Evolutionary conservation across 2,888 invertebrate species (phyloP), one percentile per base, ranked within the genome.

Genomic region (Oligia strigilis): DNA sequence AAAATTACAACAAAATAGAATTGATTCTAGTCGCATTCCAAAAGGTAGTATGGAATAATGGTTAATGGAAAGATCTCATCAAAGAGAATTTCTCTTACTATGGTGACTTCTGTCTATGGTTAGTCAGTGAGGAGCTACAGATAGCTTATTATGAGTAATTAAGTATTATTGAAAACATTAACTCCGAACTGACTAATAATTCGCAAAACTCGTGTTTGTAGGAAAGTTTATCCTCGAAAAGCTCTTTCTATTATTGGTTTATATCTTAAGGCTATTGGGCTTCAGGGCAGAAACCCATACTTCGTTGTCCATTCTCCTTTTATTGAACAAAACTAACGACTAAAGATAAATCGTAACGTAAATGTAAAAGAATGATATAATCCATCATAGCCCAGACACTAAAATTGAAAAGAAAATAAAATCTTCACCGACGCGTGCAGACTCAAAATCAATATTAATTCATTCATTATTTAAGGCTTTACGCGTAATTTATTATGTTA

Each of bases 391-490:
- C 58, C 23, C 2, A 52, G 43, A 74, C 49, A 66, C 49, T 43
- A 36, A 49, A 76, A 82, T n/a, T 76, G 40, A 70, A 76, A 67
- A 62, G 14, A 82, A 69, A 52, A 81, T 64, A 8, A 64, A 69
- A 58, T 78, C 29, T 72, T 62, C 55, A 69, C 14, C 49, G 14
- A 81, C 58, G 71, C 72, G 55, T 72, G 73, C 23, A 29, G 29
- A 40, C 29, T 40, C 46, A 67, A 69, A 79, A 86, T 80, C 70
- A 75, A 85, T 83, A 75, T 65, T 70, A 75, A 67, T 80, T 80
- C 66, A 86, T 81, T 83, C 76, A 83, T 81, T 77, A 85, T 86
- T 81, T 72, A 69, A 78, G 70, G 70, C 69, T 65, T 77, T 55
- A 70, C 55, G 58, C 55, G 76, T 76, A 76, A 75, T 82, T 75